Percentiles rank a stretch among this genome's conserved stretches.
These are phyloP conservation scores for Phengaris alcon DNA, from an alignment of 2,888 invertebrate species.

Conservation along the genomic window DNA sequence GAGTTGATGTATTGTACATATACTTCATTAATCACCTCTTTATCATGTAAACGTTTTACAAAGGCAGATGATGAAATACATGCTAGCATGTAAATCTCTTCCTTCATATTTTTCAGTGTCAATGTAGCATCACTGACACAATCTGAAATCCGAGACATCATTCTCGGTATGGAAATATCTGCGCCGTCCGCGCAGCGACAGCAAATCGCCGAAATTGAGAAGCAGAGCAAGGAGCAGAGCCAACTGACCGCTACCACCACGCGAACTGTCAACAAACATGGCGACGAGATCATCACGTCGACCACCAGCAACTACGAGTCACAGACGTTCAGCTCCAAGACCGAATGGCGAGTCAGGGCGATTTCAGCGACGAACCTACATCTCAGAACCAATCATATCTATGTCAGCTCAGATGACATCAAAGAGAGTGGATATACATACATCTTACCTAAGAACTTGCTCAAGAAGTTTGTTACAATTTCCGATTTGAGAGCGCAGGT, in stretches of 20 bases:
- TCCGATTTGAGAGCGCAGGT: slow-evolving; percentile 98
- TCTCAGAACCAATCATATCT: slow-evolving; percentile 98
- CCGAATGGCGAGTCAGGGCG: slow-evolving; percentile 98
- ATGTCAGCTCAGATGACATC: slow-evolving; percentile 99
- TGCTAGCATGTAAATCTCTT: no score
- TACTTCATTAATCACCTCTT: no score
- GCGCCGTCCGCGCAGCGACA: slow-evolving; percentile 99
- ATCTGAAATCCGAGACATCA: slow-evolving; percentile 99
- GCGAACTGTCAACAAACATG: slow-evolving; percentile 98
- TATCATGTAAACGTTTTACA: no score
- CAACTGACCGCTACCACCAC: slow-evolving; percentile 99
- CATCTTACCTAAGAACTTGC: slow-evolving; percentile 95
- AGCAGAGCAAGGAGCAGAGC: slow-evolving; percentile 99
- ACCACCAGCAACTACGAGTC: slow-evolving; percentile 99
- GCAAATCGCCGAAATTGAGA: slow-evolving; percentile 99
- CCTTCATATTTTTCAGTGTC: slow-evolving; percentile 78
- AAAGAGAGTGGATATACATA: slow-evolving; percentile 99
- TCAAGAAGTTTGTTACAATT: slow-evolving; percentile 99
- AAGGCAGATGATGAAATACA: no score
- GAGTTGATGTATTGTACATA: no score
- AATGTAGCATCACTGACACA: slow-evolving; percentile 99
- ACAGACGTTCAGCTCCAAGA: slow-evolving; percentile 96
- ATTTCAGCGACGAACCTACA: slow-evolving; percentile 99
- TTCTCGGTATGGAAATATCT: slow-evolving; percentile 99
- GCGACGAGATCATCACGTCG: slow-evolving; percentile 99